phyloP scores from a whole-genome alignment of 2,797 vertebrate genomes.

The Chlorospingus semifuscus region DNA sequence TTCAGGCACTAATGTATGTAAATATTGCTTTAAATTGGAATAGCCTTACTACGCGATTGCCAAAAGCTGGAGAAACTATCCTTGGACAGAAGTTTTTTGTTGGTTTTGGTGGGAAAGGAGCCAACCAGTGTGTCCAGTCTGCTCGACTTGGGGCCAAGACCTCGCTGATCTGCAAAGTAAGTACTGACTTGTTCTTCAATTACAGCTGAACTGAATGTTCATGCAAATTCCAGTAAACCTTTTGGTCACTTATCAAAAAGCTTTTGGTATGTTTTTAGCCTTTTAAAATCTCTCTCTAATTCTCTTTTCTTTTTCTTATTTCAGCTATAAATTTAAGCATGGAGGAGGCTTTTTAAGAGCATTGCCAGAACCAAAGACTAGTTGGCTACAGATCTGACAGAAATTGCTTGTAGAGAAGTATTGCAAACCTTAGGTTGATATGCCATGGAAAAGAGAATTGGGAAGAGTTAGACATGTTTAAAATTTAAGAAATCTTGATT shows the following conservation, averaged over 20 bases:
- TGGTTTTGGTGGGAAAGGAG: conserved; percentile 96
- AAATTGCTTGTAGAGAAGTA: not conserved
- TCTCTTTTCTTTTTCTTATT: not conserved
- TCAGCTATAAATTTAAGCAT: conserved; percentile 12
- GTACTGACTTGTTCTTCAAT: not conserved
- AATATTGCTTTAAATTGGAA: conserved; percentile 52
- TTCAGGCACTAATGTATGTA: conserved; percentile 8
- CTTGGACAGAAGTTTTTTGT: conserved; percentile 94
- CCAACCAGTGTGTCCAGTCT: conserved; percentile 96
- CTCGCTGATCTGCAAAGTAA: conserved; percentile 93
- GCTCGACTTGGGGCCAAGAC: conserved; percentile 89
- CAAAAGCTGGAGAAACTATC: conserved; percentile 93
- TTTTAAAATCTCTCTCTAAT: not conserved
- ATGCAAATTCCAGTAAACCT: not conserved
- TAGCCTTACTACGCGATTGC: conserved; percentile 88
- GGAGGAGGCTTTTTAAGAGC: not conserved
- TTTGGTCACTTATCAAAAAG: not conserved
- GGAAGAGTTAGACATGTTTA: not conserved
- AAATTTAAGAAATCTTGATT: not conserved
- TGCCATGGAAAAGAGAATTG: not conserved
- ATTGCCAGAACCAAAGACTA: conserved; percentile 25
- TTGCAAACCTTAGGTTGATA: conserved; percentile 4
- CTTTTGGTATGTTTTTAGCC: not conserved
- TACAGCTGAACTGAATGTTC: not conserved
- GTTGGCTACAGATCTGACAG: conserved; percentile 18